phyloP scores from a whole-genome alignment of 2,888 invertebrate species.

The Terebella lapidaria region DNA sequence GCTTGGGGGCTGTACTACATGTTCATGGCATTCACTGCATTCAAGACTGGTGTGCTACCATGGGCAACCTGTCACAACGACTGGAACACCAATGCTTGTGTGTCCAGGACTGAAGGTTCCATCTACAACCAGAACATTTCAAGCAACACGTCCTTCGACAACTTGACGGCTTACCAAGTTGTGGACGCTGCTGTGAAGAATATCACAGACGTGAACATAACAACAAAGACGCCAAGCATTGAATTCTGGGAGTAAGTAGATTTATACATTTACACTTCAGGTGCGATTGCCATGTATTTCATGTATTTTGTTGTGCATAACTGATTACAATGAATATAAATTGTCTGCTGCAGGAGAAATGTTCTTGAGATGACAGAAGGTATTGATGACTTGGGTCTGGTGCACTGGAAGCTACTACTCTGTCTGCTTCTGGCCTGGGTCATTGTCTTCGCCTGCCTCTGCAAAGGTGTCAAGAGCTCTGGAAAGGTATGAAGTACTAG shows the following conservation, averaged over 20 bases:
- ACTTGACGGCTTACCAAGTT: no score
- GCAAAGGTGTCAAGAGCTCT: slow-evolving; percentile 45
- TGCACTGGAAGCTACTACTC: slow-evolving; percentile 38
- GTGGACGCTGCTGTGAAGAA: no score
- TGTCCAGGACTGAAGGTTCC: neutral
- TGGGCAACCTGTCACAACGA: slow-evolving; percentile 49
- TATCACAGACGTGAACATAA: no score
- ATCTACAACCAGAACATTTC: no score
- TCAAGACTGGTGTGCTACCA: slow-evolving; percentile 31
- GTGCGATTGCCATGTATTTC: no score
- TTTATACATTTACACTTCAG: no score
- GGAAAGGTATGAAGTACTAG: slow-evolving; percentile 36
- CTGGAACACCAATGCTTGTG: slow-evolving; percentile 43
- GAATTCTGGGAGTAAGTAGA: slow-evolving; percentile 1
- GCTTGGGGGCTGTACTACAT: slow-evolving; percentile 52
- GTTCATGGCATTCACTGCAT: slow-evolving; percentile 43
- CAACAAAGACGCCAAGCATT: neutral
- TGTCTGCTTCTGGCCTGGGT: slow-evolving; percentile 44
- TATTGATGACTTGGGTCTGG: slow-evolving; percentile 36
- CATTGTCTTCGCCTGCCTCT: slow-evolving; percentile 42
- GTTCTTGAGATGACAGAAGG: slow-evolving; percentile 23
- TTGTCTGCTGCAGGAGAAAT: slow-evolving; percentile 1
- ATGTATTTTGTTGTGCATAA: no score
- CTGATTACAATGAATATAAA: no score
- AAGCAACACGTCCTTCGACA: neutral